phyloP scores from a whole-genome alignment of 2,797 vertebrate genomes.

The Prunella strophiata region DNA sequence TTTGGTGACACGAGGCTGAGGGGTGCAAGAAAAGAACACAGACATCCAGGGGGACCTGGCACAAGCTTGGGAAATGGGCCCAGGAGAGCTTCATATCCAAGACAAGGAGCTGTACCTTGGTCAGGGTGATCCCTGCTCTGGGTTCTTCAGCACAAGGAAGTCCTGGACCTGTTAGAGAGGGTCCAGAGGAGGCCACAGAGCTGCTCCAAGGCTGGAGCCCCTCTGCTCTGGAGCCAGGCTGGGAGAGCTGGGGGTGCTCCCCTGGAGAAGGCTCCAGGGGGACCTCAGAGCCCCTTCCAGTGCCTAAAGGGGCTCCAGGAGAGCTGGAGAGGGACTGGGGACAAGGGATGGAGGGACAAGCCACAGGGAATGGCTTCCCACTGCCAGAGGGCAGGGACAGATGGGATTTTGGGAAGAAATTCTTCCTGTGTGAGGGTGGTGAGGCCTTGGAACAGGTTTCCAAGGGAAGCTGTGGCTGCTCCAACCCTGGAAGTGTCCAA shows the following conservation, averaged over 20 bases:
- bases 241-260: not conserved
- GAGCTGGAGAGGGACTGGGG: not conserved
- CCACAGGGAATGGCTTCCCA: accelerated
- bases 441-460: accelerated
- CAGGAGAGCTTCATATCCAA: not conserved
- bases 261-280: not conserved
- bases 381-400: accelerated
- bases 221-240: not conserved
- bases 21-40: not conserved
- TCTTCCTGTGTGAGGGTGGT: accelerated
- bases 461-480: not conserved
- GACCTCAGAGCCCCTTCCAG: not conserved
- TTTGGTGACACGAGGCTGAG: not conserved
- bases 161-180: not conserved
- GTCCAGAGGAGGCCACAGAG: not conserved
- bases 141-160: not conserved
- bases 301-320: not conserved
- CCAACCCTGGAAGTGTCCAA: not conserved
- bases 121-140: not conserved
- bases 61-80: not conserved
- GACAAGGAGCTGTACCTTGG: not conserved
- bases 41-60: not conserved
- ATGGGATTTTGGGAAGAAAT: not conserved
- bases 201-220: not conserved
- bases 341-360: not conserved